Conservation (phyloP, 2,113 vertebrate species). For the cat (Felis catus) region F.catus_Fca126_mat1.0 CM031412.1:141254001-141254500, state of each 20-base stretch:
- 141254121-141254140: not conserved
- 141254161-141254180: not conserved
- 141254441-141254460: not conserved
- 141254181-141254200: not conserved
- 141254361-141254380: constrained; percentile 27
- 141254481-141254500: not conserved
- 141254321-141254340: not conserved
- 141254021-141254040: not conserved
- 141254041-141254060: not conserved
- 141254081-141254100: not conserved
- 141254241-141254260: constrained; percentile 35
- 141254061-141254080: not conserved
- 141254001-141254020: not conserved
- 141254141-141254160: not conserved
- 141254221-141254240: constrained; percentile 8
- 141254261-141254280: not conserved
- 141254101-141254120: not conserved
- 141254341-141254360: not conserved
- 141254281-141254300: not conserved
- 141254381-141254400: constrained; percentile 21
- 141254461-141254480: not conserved
- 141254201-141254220: not conserved
- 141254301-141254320: constrained; percentile 19
- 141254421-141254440: not conserved
- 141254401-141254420: not conserved